phyloP scores from a whole-genome alignment of 2,888 invertebrate genomes.

The Macroteleia sp. region DNA sequence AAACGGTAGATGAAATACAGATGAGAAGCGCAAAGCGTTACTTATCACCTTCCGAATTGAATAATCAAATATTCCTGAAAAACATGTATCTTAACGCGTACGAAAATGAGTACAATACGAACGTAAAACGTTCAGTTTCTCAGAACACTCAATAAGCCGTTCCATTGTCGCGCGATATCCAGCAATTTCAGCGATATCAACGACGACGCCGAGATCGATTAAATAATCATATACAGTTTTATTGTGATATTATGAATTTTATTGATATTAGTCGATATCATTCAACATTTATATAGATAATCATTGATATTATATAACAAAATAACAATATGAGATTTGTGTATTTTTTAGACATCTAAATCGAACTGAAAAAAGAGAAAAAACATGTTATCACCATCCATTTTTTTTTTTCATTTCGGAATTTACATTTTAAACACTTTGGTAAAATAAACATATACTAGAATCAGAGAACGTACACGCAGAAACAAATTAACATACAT shows the following conservation, averaged over 20 bases:
- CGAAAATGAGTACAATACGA: conserved; percentile 80
- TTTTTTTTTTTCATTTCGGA: no score
- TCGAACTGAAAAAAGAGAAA: no score
- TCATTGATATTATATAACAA: conserved; percentile 80
- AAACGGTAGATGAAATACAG: conserved; percentile 73
- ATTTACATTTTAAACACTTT: no score
- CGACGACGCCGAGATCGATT: conserved; percentile 74
- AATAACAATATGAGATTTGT: no score
- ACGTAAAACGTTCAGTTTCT: conserved; percentile 79
- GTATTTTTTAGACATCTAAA: no score
- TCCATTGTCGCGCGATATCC: conserved; percentile 67
- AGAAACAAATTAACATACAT: no score
- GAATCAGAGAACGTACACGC: no score
- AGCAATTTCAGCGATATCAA: conserved; percentile 73
- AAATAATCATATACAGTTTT: conserved; percentile 70
- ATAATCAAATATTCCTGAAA: conserved; percentile 81
- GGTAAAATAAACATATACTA: no score
- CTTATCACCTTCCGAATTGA: conserved; percentile 75
- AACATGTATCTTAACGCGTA: conserved; percentile 81
- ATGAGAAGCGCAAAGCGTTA: conserved; percentile 79
- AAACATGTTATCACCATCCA: no score
- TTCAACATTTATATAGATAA: conserved; percentile 79
- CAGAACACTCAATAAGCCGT: conserved; percentile 72
- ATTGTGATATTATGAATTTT: conserved; percentile 82
- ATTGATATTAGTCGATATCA: conserved; percentile 80